Base-by-base conservation (phyloP, 1,140 invertebrate genomes). In the Reticulitermes speratus region DNA sequence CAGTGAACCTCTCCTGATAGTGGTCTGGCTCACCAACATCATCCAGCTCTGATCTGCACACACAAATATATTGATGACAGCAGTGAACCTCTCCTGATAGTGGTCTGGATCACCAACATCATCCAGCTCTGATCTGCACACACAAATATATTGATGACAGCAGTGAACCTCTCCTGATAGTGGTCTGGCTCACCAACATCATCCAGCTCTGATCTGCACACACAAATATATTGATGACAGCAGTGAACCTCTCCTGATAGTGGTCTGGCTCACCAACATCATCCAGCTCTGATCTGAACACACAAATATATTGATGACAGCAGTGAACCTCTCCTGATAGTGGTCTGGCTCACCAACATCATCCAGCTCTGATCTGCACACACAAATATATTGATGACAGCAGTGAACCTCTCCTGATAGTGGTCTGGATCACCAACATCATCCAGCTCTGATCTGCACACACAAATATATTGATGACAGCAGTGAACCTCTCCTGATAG, bases 11-110 rank as follows among this genome's bases (percentile, higher is more conserved):
- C 3, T 95, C 94, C 2, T 96, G 96, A 89, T 97, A 96, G 89
- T 97, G 95, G 87, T 98, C 97, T 6, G 94, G 93, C 87, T 95
- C 93, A 12, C 96, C 94, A 81, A 97, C 91, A 87, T 96, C 95
- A 91, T 97, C 96, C 87, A 97, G 91, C 89, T 97, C 96, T 87
- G 93, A 93, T 88, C 95, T 96, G 89, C 83, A 91, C 88, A 88
- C 12, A 97, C 95, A 88, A 94, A 94, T 14, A 97, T 91, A 87
- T 95, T 96, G 7, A 98, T 90, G 0, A 93, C 93, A 8, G 96
- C 93, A 6, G 90, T 92, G 88, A 98, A 97, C 87, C 94, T 93
- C 3, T 95, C 94, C 2, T 96, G 96, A 89, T 97, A 96, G 89
- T 97, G 95, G 87, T 98, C 97, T 6, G 94, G 93, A 87, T 95